Percentiles rank a stretch among this genome's conserved stretches.
Conservation (phyloP, 2,888 invertebrate genomes). For the Drosophila mimetica region DNA sequence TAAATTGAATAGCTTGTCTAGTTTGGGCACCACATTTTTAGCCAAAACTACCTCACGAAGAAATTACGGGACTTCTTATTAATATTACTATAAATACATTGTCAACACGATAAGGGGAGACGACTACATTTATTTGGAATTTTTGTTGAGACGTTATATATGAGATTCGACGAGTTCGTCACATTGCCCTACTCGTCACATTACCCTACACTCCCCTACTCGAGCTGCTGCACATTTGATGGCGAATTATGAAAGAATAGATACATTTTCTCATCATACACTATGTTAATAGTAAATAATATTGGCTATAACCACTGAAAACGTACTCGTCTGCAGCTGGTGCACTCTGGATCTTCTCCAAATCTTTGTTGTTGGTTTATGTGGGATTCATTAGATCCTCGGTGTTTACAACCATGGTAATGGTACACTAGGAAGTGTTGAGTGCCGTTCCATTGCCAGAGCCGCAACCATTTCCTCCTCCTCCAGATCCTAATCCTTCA, state of each 20-base stretch:
- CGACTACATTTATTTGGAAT: too few relatives aligned
- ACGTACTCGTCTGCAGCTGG: constrained; percentile 56
- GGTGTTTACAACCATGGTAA: constrained; percentile 86
- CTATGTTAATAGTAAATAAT: too few relatives aligned
- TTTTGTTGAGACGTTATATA: too few relatives aligned
- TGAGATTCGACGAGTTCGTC: too few relatives aligned
- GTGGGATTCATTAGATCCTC: constrained; percentile 86
- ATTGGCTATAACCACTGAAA: accelerated
- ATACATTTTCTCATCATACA: background rate
- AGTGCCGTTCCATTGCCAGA: constrained; percentile 71
- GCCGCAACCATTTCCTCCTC: constrained; percentile 70
- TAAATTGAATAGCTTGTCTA: too few relatives aligned
- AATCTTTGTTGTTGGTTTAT: constrained; percentile 51
- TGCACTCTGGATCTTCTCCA: constrained; percentile 59
- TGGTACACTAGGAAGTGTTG: constrained; percentile 71
- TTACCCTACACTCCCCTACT: too few relatives aligned
- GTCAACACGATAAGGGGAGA: too few relatives aligned
- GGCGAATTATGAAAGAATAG: constrained; percentile 39
- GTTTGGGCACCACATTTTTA: too few relatives aligned
- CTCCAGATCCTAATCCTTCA: constrained; percentile 36
- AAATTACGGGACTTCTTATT: too few relatives aligned
- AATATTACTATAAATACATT: too few relatives aligned
- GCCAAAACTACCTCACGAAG: too few relatives aligned
- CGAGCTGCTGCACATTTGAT: constrained; percentile 85
- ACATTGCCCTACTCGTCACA: too few relatives aligned